Base-by-base conservation (phyloP, 2,888 invertebrate genomes). In the Tuberolachnus salignus region DNA sequence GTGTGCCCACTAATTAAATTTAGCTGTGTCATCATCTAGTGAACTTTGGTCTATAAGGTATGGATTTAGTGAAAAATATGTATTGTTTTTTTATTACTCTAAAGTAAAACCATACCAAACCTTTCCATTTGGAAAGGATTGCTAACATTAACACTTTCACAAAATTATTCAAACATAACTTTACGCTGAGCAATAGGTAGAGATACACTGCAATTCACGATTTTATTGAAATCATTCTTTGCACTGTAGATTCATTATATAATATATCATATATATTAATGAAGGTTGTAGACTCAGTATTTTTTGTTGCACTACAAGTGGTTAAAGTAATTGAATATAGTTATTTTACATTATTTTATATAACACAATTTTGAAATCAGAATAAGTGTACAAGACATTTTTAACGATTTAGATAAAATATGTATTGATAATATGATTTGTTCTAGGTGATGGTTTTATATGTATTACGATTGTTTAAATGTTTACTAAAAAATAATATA, bases 1-100 rank as follows among this genome's bases (percentile, higher is more conserved):
- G n/a, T 71, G 34, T n/a, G 53, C 71, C n/a, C 57, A 71, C 6
- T 34, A 42, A 53, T 70, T 70, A 11, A 70, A 70, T 49, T 70
- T 70, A 23, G 53, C 70, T n/a, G 55, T 70, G 11, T 71, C 57
- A 19, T 55, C 71, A 11, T 3, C 70, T 3, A 53, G 53, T 49
- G 55, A 70, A 46, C 13, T 53, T 19, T 53, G 53, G 9, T 34
- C 51, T 14, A 23, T 70, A 14, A 44, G 70, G 49, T 49, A 16
- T 51, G 53, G 70, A 26, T 46, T 26, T 53, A 42, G 3, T 42
- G 53, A 10, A 26, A 53, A 69, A 69, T 53, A 51, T 70, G 26
- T 23, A 70, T 53, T n/a, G n/a, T 55, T 55, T 55, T 46, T 67
- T 67, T 21, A 55, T 21, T 1, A 10, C 55, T 1, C 55, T 21